These are phyloP conservation scores for Aurelia sp. DNA, from an alignment of 30 jellyfish, hydroid and myxozoan genomes.

Conservation along the genomic window DNA sequence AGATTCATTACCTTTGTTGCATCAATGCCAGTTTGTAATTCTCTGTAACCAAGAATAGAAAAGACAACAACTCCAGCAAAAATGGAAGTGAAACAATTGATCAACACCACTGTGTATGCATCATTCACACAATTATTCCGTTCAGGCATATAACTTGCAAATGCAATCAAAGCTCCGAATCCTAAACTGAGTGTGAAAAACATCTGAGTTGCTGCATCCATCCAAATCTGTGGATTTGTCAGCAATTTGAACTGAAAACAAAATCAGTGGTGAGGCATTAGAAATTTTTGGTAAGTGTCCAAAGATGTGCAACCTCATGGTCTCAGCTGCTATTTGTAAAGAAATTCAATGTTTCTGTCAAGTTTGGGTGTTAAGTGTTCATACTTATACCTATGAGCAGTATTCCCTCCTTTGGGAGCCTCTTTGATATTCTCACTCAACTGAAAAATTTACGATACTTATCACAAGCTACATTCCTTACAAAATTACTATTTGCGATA, in stretches of 20 bases:
- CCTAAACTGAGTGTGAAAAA: slow-evolving; percentile 95
- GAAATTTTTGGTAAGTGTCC: too few relatives aligned
- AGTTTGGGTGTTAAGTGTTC: too few relatives aligned
- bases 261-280: neutral
- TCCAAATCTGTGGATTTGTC: slow-evolving; percentile 93
- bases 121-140: slow-evolving; percentile 89
- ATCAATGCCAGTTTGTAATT: slow-evolving; percentile 66
- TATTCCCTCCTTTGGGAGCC: too few relatives aligned
- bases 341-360: too few relatives aligned
- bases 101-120: slow-evolving; percentile 87
- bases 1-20: slow-evolving; percentile 72
- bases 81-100: slow-evolving; percentile 89
- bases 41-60: slow-evolving; percentile 95
- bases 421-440: too few relatives aligned
- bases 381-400: too few relatives aligned
- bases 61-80: slow-evolving; percentile 97
- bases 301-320: too few relatives aligned
- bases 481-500: too few relatives aligned
- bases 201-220: slow-evolving; percentile 99
- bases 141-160: slow-evolving; percentile 97
- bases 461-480: too few relatives aligned
- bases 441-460: too few relatives aligned
- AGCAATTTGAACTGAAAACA: slow-evolving; percentile 66
- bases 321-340: too few relatives aligned
- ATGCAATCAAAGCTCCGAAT: slow-evolving; percentile 95